Evolutionary conservation across 2,888 invertebrate species (phyloP).

Genomic region (Dicranocentrus wangi): DNA sequence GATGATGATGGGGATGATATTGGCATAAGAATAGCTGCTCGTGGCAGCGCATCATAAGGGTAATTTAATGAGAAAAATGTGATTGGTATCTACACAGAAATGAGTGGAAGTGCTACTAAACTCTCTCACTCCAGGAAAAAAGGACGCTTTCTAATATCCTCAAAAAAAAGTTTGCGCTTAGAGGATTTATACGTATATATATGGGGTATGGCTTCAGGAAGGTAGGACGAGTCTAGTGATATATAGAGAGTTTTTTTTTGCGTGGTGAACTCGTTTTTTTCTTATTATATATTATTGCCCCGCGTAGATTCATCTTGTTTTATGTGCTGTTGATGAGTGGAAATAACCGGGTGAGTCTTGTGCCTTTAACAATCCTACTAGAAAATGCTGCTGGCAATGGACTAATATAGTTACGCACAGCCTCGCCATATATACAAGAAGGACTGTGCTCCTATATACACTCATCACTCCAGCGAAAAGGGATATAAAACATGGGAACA

Average conservation of each 20-base stretch:
- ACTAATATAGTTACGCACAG: no score
- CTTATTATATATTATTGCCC: conserved; percentile 8
- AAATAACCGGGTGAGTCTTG: conserved; percentile 2
- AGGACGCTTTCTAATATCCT: not conserved
- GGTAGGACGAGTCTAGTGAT: no score
- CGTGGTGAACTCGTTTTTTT: conserved; percentile 5
- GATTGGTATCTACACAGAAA: conserved; percentile 41
- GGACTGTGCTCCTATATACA: no score
- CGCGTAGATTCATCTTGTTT: conserved; percentile 15
- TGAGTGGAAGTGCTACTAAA: conserved; percentile 19
- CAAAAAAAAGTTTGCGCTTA: not conserved
- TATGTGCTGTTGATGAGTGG: conserved; percentile 24
- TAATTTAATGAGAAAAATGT: conserved; percentile 55
- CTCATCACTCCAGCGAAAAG: no score
- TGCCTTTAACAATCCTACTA: no score
- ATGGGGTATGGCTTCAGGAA: not conserved
- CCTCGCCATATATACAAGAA: no score
- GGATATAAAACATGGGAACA: no score
- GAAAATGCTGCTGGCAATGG: no score
- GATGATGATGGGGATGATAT: conserved; percentile 1
- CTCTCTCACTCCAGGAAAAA: not conserved
- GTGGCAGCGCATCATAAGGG: conserved; percentile 44
- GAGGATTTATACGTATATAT: not conserved
- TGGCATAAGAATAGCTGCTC: conserved; percentile 28
- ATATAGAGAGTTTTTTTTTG: conserved; percentile 1